These are phyloP conservation scores for Ferdinandea cuprea DNA, from an alignment of 2,888 invertebrate genomes.

Conservation along the genomic window DNA sequence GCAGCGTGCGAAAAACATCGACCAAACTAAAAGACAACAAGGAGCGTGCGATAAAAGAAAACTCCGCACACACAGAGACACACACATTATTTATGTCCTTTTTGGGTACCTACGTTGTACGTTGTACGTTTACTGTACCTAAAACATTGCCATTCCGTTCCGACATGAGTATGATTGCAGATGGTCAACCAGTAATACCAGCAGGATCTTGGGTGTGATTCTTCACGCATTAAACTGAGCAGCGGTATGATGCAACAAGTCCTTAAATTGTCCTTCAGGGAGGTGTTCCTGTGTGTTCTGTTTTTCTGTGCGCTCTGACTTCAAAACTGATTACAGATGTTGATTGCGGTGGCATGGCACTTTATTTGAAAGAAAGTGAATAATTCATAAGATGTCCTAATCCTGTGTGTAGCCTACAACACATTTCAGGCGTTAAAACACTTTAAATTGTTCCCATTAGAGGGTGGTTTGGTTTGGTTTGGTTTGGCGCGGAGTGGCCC, in stretches of 20 bases:
- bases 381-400: constrained; percentile 63
- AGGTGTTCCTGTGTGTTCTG: constrained; percentile 5
- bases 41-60: constrained; percentile 2
- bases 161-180: constrained; percentile 62
- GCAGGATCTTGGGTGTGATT: constrained; percentile 59
- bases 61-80: constrained; percentile 4
- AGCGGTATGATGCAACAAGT: constrained; percentile 53
- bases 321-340: constrained; percentile 42
- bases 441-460: constrained; percentile 49
- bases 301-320: background rate
- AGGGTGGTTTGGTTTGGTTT: background rate
- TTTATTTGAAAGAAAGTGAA: constrained; percentile 50
- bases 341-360: constrained; percentile 37
- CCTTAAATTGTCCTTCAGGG: constrained; percentile 30
- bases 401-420: constrained; percentile 29
- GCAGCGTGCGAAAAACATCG: constrained; percentile 27
- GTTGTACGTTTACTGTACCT: constrained; percentile 29
- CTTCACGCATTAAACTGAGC: constrained; percentile 57
- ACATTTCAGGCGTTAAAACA: constrained; percentile 43
- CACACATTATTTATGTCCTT: constrained; percentile 58
- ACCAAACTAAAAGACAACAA: constrained; percentile 9
- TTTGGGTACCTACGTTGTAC: too few relatives aligned
- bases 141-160: background rate
- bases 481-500: too few relatives aligned
- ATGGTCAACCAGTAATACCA: constrained; percentile 52